A percentile compares a stretch with the other conserved stretches of the same genome.
Evolutionary conservation across 2,113 vertebrate genomes (phyloP).

Genomic region (Gymnogyps californianus): DNA sequence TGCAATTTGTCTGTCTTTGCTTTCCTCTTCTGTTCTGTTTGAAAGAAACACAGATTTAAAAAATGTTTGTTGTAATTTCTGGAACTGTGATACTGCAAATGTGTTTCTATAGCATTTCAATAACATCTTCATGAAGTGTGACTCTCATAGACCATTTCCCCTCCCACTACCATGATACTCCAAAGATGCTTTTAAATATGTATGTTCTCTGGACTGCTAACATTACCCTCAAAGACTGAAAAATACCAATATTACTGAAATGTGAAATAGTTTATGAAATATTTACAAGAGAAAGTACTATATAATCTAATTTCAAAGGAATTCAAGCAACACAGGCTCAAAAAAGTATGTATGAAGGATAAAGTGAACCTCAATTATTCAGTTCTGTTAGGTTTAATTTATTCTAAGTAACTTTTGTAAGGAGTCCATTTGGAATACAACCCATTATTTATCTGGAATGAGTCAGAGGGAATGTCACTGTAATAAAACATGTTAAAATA

Average conservation of each 20-base stretch:
- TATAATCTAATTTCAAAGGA: background rate
- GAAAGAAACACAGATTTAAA: conserved; percentile 27
- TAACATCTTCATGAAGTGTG: background rate
- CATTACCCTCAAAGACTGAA: background rate
- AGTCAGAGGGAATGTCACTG: background rate
- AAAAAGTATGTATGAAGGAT: background rate
- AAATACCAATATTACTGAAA: background rate
- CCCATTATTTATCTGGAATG: background rate
- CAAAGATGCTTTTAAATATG: background rate
- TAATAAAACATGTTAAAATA: background rate
- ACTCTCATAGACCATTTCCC: background rate
- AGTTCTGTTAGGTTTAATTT: background rate
- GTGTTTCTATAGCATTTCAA: background rate
- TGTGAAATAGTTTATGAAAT: background rate
- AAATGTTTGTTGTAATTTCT: background rate
- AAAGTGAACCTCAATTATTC: background rate
- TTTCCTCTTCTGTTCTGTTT: conserved; percentile 78
- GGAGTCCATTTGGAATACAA: background rate
- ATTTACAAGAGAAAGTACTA: background rate
- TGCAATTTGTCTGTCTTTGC: conserved; percentile 75
- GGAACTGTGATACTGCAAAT: background rate
- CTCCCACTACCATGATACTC: background rate
- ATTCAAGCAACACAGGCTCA: background rate
- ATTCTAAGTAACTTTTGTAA: background rate
- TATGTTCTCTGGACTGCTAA: background rate